phyloP scores from a whole-genome alignment of 2,113 vertebrate genomes.

The Oceanodroma tethys region DNA sequence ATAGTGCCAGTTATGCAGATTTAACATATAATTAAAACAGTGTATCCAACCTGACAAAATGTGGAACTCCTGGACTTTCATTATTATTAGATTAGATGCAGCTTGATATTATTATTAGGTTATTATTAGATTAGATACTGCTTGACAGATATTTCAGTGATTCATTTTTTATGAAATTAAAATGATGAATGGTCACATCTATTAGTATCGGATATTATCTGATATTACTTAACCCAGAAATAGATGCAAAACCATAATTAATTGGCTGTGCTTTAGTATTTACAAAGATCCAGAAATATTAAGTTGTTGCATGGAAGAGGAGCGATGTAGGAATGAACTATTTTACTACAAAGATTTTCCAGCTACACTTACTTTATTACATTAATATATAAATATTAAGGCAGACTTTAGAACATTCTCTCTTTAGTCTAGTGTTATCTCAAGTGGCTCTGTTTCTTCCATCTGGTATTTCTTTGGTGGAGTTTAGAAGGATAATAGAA shows the following conservation, averaged over 20 bases:
- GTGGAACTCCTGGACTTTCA: not conserved
- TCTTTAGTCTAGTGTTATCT: not conserved
- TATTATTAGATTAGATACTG: not conserved
- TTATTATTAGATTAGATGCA: not conserved
- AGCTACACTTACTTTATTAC: not conserved
- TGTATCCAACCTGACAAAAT: not conserved
- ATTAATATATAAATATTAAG: not conserved
- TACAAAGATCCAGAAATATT: not conserved
- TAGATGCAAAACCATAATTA: not conserved
- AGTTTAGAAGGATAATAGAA: not conserved
- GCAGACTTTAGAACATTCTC: not conserved
- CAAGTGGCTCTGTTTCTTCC: not conserved
- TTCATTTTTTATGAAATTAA: not conserved
- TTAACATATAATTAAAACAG: not conserved
- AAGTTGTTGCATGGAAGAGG: not conserved
- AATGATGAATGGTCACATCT: not conserved
- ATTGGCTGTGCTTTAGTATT: not conserved
- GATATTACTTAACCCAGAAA: not conserved
- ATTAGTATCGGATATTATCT: not conserved
- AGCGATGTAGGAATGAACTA: not conserved
- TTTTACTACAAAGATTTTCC: not conserved
- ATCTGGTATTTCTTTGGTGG: not conserved
- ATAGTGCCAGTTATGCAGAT: not conserved
- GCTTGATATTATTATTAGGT: not conserved
- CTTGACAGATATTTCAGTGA: not conserved